Evolutionary conservation across 1,140 invertebrate genomes (phyloP), one percentile per base, ranked within the genome.

Genomic region (Drosophila rhopaloa): DNA sequence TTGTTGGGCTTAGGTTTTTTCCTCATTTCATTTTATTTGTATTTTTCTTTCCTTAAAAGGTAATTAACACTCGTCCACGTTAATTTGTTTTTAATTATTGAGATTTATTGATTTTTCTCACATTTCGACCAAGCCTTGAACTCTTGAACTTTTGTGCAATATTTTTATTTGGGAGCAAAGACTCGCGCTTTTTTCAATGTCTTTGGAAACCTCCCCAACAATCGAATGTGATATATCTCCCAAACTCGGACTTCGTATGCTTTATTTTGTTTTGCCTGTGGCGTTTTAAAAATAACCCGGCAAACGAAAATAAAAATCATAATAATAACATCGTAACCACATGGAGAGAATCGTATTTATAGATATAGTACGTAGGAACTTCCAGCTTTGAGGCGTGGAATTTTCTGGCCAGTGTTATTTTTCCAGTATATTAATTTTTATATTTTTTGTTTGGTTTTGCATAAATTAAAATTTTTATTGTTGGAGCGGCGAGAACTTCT

Each of bases 61-160:
- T 81, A 81, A 82, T 83, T 81, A 83, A 56, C 40, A 70, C 44
- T 63, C 62, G 32, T 24, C 35, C n/a, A 27, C 57, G 61, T 57
- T 83, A 79, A 83, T 83, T 82, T 68, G 57, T 72, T 76, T 76
- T 88, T 82, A 79, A 86, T 86, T 86, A 82, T 76, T 65, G 47
- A 68, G 70, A 82, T 76, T 81, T 72, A 85, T 78, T 80, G 81
- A 81, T 80, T 76, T 71, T 84, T 85, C 75, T 61, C 74, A 66
- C 68, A 53, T 74, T 61, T 76, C 38, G 47, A 47, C 65, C 43
- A 47, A 68, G 65, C 61, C 66, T 68, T 72, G 72, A 84, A 84
- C 71, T 73, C 46, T 53, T 67, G 53, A 73, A 57, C 67, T 50
- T 58, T 50, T 10, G 50, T 55, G 53, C 37, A 55, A 35, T 27